These are phyloP conservation scores for Spodoptera exigua DNA, from an alignment of 2,888 invertebrate species.

Conservation along the genomic window DNA sequence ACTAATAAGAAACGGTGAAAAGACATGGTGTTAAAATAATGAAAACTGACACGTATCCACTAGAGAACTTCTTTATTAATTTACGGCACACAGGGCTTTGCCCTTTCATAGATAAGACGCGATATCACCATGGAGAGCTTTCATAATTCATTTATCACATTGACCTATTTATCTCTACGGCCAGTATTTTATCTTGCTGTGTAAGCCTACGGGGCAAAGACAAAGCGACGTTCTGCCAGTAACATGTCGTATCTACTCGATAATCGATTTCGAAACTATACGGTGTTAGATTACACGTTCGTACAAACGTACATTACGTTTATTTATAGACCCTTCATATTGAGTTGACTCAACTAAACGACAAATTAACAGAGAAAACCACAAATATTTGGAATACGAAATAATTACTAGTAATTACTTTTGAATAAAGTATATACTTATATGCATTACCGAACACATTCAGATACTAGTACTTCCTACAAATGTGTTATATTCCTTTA, in stretches of 20 bases:
- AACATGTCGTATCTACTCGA: constrained; percentile 21
- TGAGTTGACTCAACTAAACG: background rate
- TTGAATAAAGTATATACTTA: no score
- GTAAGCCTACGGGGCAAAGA: constrained; percentile 30
- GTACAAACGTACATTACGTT: constrained; percentile 4
- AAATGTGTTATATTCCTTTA: no score
- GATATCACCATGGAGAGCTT: constrained; percentile 25
- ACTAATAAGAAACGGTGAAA: no score
- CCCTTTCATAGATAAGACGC: constrained; percentile 25
- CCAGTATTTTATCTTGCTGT: constrained; percentile 27
- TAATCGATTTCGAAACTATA: constrained; percentile 38
- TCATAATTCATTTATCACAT: constrained; percentile 45
- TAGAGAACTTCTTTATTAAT: background rate
- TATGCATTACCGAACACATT: no score
- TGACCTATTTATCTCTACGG: constrained; percentile 42
- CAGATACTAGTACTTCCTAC: no score
- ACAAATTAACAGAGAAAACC: no score
- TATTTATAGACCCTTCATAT: background rate
- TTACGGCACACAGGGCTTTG: constrained; percentile 8
- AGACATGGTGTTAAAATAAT: no score
- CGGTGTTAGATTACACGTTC: constrained; percentile 14
- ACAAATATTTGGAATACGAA: no score
- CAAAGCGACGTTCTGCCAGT: constrained; percentile 30
- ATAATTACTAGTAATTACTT: no score
- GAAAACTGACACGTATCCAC: no score